Evolutionary conservation across 2,888 invertebrate species (phyloP).

Genomic region (Drosophila dives): DNA sequence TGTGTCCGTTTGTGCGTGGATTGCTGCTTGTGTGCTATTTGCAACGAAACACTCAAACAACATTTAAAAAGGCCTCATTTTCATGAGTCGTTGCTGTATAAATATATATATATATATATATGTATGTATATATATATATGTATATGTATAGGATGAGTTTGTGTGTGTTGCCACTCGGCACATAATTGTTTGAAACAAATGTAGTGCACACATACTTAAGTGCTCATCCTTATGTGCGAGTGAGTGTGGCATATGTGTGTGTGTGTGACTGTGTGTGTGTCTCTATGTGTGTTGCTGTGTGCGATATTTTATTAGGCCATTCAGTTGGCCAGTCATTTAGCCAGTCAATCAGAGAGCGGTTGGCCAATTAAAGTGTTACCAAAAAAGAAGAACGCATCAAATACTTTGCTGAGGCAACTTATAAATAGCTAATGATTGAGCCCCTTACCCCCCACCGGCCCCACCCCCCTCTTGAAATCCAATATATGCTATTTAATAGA

Average conservation of each 20-base stretch:
- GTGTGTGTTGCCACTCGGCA: conserved; percentile 58
- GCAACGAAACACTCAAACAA: conserved; percentile 74
- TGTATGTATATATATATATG: background rate
- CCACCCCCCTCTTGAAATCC: background rate
- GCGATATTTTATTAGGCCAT: conserved; percentile 73
- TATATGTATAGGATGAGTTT: background rate
- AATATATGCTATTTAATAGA: background rate
- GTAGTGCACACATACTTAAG: conserved; percentile 61
- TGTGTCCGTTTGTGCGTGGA: background rate
- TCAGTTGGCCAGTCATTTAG: conserved; percentile 76
- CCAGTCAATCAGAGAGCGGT: conserved; percentile 73
- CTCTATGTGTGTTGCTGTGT: conserved; percentile 3
- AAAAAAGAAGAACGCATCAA: conserved; percentile 42
- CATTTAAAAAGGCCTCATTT: conserved; percentile 77
- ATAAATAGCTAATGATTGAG: conserved; percentile 57
- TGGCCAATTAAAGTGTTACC: conserved; percentile 74
- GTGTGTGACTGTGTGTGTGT: conserved; percentile 7
- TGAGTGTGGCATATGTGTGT: conserved; percentile 1
- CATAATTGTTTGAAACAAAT: conserved; percentile 76
- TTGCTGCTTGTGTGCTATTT: conserved; percentile 46
- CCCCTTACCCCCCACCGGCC: conserved; percentile 32
- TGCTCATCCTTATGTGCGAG: conserved; percentile 12
- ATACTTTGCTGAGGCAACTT: conserved; percentile 38
- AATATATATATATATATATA: background rate
- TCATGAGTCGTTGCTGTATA: conserved; percentile 60